These are phyloP conservation scores for Erythrolamprus reginae DNA, from an alignment of 2,113 vertebrate genomes.

Conservation along the genomic window DNA sequence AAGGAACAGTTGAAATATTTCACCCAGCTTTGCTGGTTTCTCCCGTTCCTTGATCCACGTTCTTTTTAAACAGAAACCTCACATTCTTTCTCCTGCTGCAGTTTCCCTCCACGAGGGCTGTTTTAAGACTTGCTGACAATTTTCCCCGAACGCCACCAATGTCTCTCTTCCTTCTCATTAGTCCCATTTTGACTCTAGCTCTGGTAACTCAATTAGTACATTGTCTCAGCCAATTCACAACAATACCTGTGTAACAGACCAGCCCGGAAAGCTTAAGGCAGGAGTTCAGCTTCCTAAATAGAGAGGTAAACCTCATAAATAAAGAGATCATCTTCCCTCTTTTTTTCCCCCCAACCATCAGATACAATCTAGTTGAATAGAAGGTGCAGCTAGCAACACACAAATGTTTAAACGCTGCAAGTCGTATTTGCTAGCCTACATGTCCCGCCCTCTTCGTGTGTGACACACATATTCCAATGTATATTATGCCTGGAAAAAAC, in stretches of 20 bases:
- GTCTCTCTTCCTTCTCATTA: not conserved
- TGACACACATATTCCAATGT: not conserved
- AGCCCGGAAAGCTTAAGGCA: not conserved
- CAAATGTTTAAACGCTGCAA: not conserved
- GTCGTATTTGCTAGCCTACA: not conserved
- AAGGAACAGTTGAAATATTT: too few species aligned
- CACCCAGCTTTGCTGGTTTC: not conserved
- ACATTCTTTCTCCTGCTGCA: not conserved
- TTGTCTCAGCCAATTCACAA: not conserved
- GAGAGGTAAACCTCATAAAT: not conserved
- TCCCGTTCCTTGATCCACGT: not conserved
- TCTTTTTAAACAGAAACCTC: not conserved
- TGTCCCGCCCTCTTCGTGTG: not conserved
- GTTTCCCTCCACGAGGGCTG: not conserved
- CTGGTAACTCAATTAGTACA: not conserved
- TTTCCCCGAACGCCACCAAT: not conserved
- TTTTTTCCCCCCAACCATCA: not conserved
- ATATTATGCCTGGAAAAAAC: not conserved
- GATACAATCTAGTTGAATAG: not conserved
- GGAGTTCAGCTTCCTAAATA: not conserved
- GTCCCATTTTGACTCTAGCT: not conserved
- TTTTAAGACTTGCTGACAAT: not conserved
- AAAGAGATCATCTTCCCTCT: not conserved
- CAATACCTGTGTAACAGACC: not conserved
- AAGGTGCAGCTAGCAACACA: not conserved